Conservation (phyloP, 2,888 invertebrate species). For the Orthosia incerta region DNA sequence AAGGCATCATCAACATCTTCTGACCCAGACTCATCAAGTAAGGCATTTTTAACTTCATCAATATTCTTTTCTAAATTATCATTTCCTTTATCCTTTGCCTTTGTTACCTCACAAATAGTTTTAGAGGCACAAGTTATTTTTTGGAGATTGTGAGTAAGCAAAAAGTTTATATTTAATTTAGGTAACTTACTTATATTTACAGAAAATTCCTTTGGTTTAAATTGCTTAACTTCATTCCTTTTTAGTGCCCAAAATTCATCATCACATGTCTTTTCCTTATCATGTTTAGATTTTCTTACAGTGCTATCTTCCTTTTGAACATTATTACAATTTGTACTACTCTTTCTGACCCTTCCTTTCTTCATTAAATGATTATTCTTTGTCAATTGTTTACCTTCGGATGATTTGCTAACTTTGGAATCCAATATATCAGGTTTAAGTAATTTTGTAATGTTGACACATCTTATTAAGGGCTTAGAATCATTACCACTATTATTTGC, state of each 20-base stretch:
- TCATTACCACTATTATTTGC: constrained; percentile 39
- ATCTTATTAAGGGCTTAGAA: constrained; percentile 80
- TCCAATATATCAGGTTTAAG: constrained; percentile 77
- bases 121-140: constrained; percentile 74
- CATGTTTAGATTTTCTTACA: constrained; percentile 33
- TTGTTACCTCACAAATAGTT: constrained; percentile 71
- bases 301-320: constrained; percentile 20
- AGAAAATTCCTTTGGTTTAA: constrained; percentile 78
- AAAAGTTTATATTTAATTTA: constrained; percentile 71
- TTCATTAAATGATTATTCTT: constrained; percentile 40
- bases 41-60: constrained; percentile 68
- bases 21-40: constrained; percentile 72
- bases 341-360: constrained; percentile 33
- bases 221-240: constrained; percentile 77
- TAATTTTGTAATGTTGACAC: constrained; percentile 84
- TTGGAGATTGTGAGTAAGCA: constrained; percentile 73
- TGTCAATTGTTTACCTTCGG: constrained; percentile 30
- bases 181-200: constrained; percentile 78
- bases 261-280: constrained; percentile 32
- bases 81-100: constrained; percentile 28
- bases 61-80: constrained; percentile 47
- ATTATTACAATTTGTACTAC: constrained; percentile 31
- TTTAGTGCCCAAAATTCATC: constrained; percentile 70
- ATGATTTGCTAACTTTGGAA: constrained; percentile 20
- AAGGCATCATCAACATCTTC: constrained; percentile 50